Evolutionary conservation across 2,888 invertebrate genomes (phyloP).

Genomic region (Acrobasis suavella): DNA sequence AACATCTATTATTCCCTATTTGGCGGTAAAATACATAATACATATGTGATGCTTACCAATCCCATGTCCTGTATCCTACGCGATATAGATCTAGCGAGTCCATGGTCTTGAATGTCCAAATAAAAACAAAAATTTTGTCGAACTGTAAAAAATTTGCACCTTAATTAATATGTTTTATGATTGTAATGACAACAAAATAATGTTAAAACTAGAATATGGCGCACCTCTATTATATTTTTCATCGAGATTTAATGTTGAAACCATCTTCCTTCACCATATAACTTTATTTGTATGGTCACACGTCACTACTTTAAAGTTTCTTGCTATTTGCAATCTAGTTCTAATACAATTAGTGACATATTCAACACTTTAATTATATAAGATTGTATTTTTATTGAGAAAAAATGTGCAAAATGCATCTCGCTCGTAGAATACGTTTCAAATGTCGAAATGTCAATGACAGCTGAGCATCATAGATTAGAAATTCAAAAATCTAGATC

Average conservation of each 20-base stretch:
- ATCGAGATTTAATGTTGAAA: slow-evolving; percentile 72
- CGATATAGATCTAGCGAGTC: slow-evolving; percentile 84
- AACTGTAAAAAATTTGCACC: slow-evolving; percentile 54
- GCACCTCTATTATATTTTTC: slow-evolving; percentile 76
- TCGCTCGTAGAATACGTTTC: slow-evolving; percentile 61
- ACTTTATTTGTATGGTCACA: slow-evolving; percentile 30
- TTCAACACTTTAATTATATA: slow-evolving; percentile 44
- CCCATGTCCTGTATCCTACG: slow-evolving; percentile 87
- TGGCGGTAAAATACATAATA: slow-evolving; percentile 54
- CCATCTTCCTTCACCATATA: slow-evolving; percentile 56
- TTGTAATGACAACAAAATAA: neutral
- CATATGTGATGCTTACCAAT: slow-evolving; percentile 81
- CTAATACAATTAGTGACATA: slow-evolving; percentile 12
- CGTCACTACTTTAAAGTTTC: slow-evolving; percentile 29
- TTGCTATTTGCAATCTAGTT: slow-evolving; percentile 25
- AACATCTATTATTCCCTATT: slow-evolving; percentile 36
- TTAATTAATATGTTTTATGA: slow-evolving; percentile 20
- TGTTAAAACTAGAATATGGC: slow-evolving; percentile 38
- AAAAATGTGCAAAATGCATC: slow-evolving; percentile 54
- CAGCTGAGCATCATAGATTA: slow-evolving; percentile 74
- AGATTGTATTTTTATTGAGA: slow-evolving; percentile 45
- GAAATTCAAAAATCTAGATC: slow-evolving; percentile 48
- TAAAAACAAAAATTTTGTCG: slow-evolving; percentile 88
- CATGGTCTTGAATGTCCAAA: slow-evolving; percentile 88
- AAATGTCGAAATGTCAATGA: slow-evolving; percentile 72